These are phyloP conservation scores for Gymnoscopelus braueri DNA, from an alignment of 2,797 vertebrate genomes.

Conservation along the genomic window DNA sequence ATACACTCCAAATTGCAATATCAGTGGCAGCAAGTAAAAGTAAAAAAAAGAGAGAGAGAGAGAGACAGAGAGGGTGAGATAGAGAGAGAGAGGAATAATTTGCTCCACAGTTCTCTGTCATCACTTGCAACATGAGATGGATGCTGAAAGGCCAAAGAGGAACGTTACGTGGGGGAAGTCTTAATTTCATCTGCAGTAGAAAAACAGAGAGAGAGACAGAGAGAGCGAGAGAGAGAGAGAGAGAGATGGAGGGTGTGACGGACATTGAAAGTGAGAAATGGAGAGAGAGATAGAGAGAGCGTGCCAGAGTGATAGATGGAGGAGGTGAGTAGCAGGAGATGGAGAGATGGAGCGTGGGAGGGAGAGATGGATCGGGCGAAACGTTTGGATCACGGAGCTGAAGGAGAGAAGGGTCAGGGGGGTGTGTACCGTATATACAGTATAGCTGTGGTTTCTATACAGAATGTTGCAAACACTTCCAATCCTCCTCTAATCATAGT, in stretches of 20 bases:
- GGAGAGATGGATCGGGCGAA: too few species aligned
- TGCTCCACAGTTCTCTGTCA: background rate
- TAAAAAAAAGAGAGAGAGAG: background rate
- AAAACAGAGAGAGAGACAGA: background rate
- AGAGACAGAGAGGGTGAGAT: background rate
- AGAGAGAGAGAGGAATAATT: background rate
- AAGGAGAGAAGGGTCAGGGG: too few species aligned
- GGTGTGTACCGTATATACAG: too few species aligned
- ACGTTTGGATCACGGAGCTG: too few species aligned
- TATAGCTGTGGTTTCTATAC: too few species aligned
- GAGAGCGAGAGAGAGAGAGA: too few species aligned
- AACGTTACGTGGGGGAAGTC: background rate
- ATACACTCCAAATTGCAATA: too few species aligned
- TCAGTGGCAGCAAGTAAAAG: background rate
- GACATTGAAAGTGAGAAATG: conserved; percentile 1
- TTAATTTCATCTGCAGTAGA: background rate
- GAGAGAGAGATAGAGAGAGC: background rate
- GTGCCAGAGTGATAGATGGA: conserved; percentile 1
- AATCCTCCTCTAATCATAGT: too few species aligned
- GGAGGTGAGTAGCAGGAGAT: background rate
- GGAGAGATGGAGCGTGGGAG: background rate
- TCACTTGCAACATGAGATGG: background rate
- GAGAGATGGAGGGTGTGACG: background rate
- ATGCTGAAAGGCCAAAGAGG: conserved; percentile 1
- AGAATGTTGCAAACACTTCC: too few species aligned